Base-by-base conservation (phyloP, 2,888 invertebrate species). In the Theretra japonica region DNA sequence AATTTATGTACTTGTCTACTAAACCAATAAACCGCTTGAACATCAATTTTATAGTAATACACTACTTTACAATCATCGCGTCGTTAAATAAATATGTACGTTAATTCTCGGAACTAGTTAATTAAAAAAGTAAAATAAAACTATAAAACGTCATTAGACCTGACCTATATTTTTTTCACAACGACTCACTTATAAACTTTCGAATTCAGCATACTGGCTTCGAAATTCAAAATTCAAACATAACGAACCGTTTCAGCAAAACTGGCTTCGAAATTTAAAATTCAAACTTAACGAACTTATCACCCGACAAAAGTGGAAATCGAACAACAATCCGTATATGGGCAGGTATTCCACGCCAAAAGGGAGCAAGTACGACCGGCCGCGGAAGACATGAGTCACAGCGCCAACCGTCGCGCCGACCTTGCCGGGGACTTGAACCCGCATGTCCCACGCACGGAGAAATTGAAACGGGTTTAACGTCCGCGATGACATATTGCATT, bases 391-490 rank as follows among this genome's bases (percentile, higher is more conserved):
- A 76, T 83, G 85, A 83, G 79, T 92, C 91, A n/a, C n/a, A 91
- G 74, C 77, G 77, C 76, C 57, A 50, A 79, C 85, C 83, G 86
- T 83, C 82, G 81, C 77, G 73, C 76, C 80, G 89, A 81, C 89
- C 88, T 89, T 88, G 86, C 75, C 78, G 79, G 73, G 78, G 76
- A 50, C 76, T 79, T 80, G 69, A 76, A 78, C 76, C 73, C 62
- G 76, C 75, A 88, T 87, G 87, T 88, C 87, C 86, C 86, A 85
- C 82, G 80, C 80, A 76, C 79, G 79, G 82, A 83, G 85, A 83
- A 84, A 86, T 84, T 81, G 79, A 73, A 83, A 85, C 87, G 79
- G 76, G 88, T 88, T 87, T 84, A 90, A 88, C 89, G 84, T 86
- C 80, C 80, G 75, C 73, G 72, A 60, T 76, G 77, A 15, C 59